Base-by-base conservation (phyloP, 2,888 invertebrate genomes). In the Limnephilus marmoratus region DNA sequence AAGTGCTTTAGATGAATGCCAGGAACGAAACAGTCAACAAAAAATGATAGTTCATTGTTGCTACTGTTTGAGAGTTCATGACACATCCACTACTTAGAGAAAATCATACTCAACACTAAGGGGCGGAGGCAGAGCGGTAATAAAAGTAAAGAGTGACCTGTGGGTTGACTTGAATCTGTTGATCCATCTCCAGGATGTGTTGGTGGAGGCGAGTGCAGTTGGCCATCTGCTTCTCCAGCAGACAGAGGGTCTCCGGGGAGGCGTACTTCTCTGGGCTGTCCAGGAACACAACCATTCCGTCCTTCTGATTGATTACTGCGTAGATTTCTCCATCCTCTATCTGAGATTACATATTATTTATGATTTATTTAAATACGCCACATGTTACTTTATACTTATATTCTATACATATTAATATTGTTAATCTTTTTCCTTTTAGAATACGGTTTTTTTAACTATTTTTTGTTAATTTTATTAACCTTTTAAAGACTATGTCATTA, bases 241-340 rank as follows among this genome's bases (percentile, higher is more conserved):
- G 97, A 94, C 98, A 97, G 94, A 99, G 96, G 96, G 99, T 99
- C 94, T 97, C 97, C 0, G 99, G 98, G 93, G 98, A 98, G 94
- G 99, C 98, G 95, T 98, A 99, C 95, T 99, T 99, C 95, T 99
- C 99, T 15, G 99, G 99, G 95, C 98, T 98, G 94, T 99, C 99
- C 94, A 98, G 97, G 95, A 99, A 99, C 91, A 99, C 97, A 29
- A 99, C 99, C 99, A 99, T 99, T 24, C 99, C 99, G 96, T 99
- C 99, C 95, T 98, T 98, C 96, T 99, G 99, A 96, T 99, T 99
- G 94, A 99, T 99, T 94, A 98, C 98, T 45, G 99, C 99, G 96
- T 98, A 99, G 94, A 99, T 99, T 96, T 99, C 99, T 91, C 98
- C 98, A 95, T 99, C 99, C 96, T 99, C 99, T 94, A 99, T 99